Conservation (phyloP, 2,888 invertebrate genomes). For the Anoplius nigerrimus region DNA sequence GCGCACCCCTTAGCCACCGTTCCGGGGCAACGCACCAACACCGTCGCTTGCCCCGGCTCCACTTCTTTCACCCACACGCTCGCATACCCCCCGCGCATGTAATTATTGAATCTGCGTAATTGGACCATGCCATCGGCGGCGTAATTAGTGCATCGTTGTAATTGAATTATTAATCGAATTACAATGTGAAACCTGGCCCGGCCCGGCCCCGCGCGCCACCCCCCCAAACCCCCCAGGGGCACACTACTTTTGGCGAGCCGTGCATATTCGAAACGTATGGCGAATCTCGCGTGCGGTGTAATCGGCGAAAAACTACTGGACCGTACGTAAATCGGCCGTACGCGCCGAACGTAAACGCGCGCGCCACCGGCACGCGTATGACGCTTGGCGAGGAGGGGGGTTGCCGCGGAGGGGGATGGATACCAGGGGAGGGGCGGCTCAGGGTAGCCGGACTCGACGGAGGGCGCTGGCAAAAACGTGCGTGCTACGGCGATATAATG, state of each 20-base stretch:
- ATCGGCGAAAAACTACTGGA: slow-evolving; percentile 37
- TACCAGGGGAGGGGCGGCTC: no score
- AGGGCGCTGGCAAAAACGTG: neutral
- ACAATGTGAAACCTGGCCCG: slow-evolving; percentile 33
- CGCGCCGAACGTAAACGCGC: neutral
- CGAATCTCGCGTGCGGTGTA: neutral
- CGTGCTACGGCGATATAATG: slow-evolving; percentile 24
- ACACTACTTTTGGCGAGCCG: slow-evolving; percentile 34
- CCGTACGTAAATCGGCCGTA: slow-evolving; percentile 32
- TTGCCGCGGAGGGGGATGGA: no score
- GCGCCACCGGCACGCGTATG: slow-evolving; percentile 17
- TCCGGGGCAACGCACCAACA: no score
- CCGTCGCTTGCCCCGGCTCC: no score
- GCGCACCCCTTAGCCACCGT: no score
- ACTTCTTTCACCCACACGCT: no score
- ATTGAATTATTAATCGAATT: slow-evolving; percentile 55
- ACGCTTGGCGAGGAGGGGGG: neutral
- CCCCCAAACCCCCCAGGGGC: slow-evolving; percentile 27
- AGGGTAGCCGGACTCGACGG: no score
- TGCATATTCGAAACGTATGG: slow-evolving; percentile 3
- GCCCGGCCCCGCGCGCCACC: slow-evolving; percentile 16
- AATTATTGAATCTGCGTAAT: no score
- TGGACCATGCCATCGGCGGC: slow-evolving; percentile 1
- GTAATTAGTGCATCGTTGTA: slow-evolving; percentile 47
- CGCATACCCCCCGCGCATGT: no score